Evolutionary conservation across 2,113 vertebrate species (phyloP).

Genomic region (Vulpes ferrilata): DNA sequence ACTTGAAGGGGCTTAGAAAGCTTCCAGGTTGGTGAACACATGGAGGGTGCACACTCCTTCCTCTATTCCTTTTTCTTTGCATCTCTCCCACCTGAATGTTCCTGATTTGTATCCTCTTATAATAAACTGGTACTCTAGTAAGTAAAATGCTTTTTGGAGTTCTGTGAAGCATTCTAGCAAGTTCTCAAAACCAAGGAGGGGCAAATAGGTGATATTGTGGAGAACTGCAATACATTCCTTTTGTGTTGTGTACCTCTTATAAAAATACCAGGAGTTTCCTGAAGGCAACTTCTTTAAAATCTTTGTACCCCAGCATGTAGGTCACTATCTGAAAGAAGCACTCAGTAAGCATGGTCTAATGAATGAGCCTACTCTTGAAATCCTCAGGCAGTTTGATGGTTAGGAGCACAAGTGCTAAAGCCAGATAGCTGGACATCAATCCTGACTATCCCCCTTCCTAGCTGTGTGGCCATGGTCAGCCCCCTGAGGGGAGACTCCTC

Average conservation of each 20-base stretch:
- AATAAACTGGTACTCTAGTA: background rate
- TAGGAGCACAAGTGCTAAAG: background rate
- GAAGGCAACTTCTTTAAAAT: background rate
- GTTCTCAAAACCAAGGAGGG: background rate
- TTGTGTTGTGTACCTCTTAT: background rate
- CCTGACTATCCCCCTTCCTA: background rate
- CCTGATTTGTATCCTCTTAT: background rate
- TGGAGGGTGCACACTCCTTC: too few relatives aligned
- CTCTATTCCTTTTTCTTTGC: rapidly evolving
- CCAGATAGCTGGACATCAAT: background rate
- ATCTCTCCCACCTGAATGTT: background rate
- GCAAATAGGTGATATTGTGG: background rate
- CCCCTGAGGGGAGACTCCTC: background rate
- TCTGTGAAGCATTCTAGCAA: background rate
- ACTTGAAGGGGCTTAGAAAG: too few relatives aligned
- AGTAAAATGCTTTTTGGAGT: background rate
- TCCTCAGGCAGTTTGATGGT: background rate
- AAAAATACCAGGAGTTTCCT: background rate
- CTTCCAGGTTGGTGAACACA: background rate
- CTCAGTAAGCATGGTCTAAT: background rate
- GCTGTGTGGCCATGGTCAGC: background rate
- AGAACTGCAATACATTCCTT: background rate
- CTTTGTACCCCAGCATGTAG: background rate
- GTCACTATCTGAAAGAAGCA: background rate
- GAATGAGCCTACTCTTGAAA: background rate